Conservation (phyloP, 2,888 invertebrate genomes). For the Parnassius glacialis region DNA sequence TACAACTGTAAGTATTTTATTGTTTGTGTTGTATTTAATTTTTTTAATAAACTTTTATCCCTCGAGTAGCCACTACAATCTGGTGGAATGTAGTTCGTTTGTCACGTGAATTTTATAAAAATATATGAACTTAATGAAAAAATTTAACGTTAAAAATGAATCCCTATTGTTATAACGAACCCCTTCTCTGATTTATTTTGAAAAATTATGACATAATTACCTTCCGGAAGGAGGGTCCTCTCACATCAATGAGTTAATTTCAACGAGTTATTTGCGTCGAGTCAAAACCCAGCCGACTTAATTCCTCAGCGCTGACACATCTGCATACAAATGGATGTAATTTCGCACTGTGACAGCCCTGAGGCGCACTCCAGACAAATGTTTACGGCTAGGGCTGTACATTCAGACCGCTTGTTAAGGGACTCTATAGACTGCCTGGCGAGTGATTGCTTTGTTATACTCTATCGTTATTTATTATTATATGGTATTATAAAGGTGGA, state of each 20-base stretch:
- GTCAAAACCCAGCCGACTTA: conserved; percentile 61
- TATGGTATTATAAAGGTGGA: too few relatives aligned
- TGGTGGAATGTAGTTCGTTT: background rate
- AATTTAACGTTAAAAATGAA: background rate
- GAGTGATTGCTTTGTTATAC: background rate
- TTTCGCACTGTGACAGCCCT: conserved; percentile 71
- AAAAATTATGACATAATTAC: conserved; percentile 29
- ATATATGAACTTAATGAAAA: too few relatives aligned
- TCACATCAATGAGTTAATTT: conserved; percentile 74
- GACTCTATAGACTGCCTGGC: conserved; percentile 3
- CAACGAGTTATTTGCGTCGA: conserved; percentile 69
- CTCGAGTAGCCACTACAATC: too few relatives aligned
- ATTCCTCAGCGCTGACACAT: conserved; percentile 65
- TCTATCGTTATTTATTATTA: background rate
- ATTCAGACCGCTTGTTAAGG: conserved; percentile 27
- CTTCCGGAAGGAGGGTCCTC: conserved; percentile 34
- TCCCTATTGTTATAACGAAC: conserved; percentile 10
- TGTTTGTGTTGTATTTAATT: too few relatives aligned
- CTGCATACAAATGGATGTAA: conserved; percentile 75
- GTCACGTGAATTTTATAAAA: background rate
- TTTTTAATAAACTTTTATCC: too few relatives aligned
- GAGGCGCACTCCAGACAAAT: conserved; percentile 63
- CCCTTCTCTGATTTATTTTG: conserved; percentile 24
- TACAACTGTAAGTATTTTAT: too few relatives aligned
- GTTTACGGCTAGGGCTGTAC: conserved; percentile 55